phyloP scores from a whole-genome alignment of 2,888 invertebrate species.

The Leucophenga montana region DNA sequence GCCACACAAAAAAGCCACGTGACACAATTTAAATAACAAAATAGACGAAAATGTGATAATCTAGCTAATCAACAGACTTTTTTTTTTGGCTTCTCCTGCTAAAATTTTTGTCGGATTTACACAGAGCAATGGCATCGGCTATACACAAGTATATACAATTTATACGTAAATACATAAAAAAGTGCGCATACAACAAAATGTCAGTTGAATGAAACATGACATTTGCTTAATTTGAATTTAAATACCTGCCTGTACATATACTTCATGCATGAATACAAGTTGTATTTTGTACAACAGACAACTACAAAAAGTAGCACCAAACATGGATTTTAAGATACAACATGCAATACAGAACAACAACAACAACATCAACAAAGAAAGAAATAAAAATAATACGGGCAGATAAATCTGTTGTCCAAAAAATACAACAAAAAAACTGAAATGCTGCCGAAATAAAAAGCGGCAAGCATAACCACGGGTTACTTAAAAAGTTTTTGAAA shows the following conservation, averaged over 20 bases:
- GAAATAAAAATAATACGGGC: conserved; percentile 30
- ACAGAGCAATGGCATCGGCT: too few species aligned
- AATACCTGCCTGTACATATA: conserved; percentile 50
- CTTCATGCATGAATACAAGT: too few species aligned
- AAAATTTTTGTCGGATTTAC: too few species aligned
- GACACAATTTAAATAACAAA: neutral
- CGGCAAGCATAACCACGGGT: neutral
- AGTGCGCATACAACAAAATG: conserved; percentile 38
- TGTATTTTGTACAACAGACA: conserved; percentile 31
- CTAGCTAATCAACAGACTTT: neutral
- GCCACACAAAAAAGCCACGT: neutral
- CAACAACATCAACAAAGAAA: neutral
- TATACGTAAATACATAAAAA: neutral
- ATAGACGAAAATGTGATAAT: conserved; percentile 1
- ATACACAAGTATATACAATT: neutral
- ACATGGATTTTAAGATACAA: too few species aligned
- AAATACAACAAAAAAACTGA: neutral
- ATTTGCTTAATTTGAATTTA: conserved; percentile 66
- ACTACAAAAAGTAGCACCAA: conserved; percentile 16
- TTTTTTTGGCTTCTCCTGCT: too few species aligned
- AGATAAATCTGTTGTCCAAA: conserved; percentile 51
- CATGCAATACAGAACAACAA: neutral
- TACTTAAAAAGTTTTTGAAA: too few species aligned
- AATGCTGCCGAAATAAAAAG: neutral
- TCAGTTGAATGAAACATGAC: conserved; percentile 59